Percentiles rank a stretch among this genome's conserved stretches.
phyloP scores from a whole-genome alignment of 2,113 vertebrate species.

The Eidolon helvum region DNA sequence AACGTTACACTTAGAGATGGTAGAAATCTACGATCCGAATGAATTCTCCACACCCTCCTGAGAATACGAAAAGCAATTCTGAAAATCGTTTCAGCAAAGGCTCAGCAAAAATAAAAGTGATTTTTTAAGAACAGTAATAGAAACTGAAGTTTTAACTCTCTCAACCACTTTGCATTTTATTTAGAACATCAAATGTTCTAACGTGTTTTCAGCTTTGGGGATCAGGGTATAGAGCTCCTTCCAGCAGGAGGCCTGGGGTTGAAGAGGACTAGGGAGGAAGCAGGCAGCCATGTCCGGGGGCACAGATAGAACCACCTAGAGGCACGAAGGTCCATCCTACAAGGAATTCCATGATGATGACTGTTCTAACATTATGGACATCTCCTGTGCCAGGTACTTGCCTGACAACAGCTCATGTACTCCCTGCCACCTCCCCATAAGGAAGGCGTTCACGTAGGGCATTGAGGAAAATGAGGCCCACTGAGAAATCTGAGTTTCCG shows the following conservation, averaged over 20 bases:
- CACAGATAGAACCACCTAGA: accelerated
- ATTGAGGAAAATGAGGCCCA: not conserved
- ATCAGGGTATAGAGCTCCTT: not conserved
- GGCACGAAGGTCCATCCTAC: not conserved
- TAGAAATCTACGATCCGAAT: not conserved
- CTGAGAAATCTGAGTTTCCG: not conserved
- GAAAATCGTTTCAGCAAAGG: not conserved
- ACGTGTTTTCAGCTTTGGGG: not conserved
- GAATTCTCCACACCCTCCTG: not conserved
- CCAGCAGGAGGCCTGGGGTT: not conserved
- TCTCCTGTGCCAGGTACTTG: not conserved
- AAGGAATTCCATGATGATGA: accelerated
- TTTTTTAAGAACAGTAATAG: not conserved
- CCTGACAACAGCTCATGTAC: not conserved
- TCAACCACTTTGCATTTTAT: not conserved
- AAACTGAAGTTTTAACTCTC: not conserved
- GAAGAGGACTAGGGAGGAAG: not conserved
- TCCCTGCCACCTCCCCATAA: not conserved
- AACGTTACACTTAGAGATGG: not conserved
- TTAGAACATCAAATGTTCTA: not conserved
- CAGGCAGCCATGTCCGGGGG: not conserved
- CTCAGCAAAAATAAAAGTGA: not conserved
- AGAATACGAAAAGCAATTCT: not conserved
- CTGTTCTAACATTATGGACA: not conserved
- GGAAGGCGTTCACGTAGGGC: not conserved